phyloP scores from a whole-genome alignment of 2,797 vertebrate genomes.

The Gymnoscopelus braueri region DNA sequence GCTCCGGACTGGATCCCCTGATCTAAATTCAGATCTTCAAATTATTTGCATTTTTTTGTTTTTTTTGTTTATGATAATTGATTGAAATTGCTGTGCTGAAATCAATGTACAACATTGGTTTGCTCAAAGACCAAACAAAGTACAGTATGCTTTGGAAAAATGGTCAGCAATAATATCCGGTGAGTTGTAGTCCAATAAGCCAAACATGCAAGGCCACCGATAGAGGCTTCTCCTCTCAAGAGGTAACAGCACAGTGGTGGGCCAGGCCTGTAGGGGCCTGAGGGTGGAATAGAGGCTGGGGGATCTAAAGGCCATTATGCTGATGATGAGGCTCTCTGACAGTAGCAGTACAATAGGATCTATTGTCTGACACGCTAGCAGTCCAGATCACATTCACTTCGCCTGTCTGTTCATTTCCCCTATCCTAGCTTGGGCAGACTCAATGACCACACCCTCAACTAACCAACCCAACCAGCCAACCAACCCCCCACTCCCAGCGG shows the following conservation, averaged over 20 bases:
- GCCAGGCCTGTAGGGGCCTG: slow-evolving; percentile 27
- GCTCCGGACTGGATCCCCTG: no score
- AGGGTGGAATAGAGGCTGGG: slow-evolving; percentile 37
- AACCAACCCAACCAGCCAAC: background rate
- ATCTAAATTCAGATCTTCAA: no score
- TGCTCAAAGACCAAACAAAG: no score
- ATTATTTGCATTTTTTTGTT: no score
- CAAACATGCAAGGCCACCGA: no score
- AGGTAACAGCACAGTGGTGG: slow-evolving; percentile 16
- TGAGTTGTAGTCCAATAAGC: no score
- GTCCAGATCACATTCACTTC: slow-evolving; percentile 76
- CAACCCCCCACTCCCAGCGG: background rate
- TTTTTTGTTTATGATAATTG: no score
- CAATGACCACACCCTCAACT: slow-evolving; percentile 57
- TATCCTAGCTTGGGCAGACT: slow-evolving; percentile 49
- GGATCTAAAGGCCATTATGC: slow-evolving; percentile 70
- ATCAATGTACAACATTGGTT: no score
- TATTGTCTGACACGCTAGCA: slow-evolving; percentile 72
- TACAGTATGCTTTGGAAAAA: no score
- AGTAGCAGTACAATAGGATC: slow-evolving; percentile 65
- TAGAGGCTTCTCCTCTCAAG: no score
- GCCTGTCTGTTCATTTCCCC: slow-evolving; percentile 71
- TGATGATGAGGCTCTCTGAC: slow-evolving; percentile 69
- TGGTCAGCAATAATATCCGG: no score
- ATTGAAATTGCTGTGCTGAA: no score